phyloP scores from a whole-genome alignment of 2,113 vertebrate species.

The Corapipo altera region DNA sequence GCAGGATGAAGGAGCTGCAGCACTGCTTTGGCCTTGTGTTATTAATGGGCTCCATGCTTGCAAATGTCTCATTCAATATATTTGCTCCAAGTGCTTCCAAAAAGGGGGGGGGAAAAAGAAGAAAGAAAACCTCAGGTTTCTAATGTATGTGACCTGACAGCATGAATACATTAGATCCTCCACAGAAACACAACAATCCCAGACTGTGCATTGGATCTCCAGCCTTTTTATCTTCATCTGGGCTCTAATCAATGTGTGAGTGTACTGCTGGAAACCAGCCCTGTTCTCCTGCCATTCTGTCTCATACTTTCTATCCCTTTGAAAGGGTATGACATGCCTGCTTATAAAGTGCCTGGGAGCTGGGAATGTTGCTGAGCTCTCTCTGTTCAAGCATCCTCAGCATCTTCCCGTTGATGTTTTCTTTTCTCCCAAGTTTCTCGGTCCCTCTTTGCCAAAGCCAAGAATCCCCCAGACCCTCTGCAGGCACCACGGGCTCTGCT shows the following conservation, averaged over 20 bases:
- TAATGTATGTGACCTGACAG: constrained; percentile 51
- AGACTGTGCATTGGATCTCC: neutral
- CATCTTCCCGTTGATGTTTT: neutral
- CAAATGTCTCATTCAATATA: constrained; percentile 55
- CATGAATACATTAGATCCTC: constrained; percentile 41
- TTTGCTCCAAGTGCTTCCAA: constrained; percentile 30
- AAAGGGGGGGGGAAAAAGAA: neutral
- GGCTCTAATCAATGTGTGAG: constrained; percentile 21
- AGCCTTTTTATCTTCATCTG: constrained; percentile 38
- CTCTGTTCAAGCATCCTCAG: neutral
- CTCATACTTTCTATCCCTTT: neutral
- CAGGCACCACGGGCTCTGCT: neutral
- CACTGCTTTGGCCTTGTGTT: neutral
- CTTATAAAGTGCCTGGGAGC: neutral
- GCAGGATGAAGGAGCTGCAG: constrained; percentile 22
- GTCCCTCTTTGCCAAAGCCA: neutral
- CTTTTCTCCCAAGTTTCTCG: neutral
- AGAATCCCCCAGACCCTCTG: neutral
- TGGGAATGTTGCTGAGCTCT: neutral
- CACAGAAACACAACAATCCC: constrained; percentile 12
- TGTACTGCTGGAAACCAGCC: neutral
- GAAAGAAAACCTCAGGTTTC: constrained; percentile 39
- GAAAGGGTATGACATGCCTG: constrained; percentile 19
- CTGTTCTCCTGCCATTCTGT: constrained; percentile 20
- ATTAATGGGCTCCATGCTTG: constrained; percentile 61